These are phyloP conservation scores for Scaptomyza graminum DNA, from an alignment of 1,140 invertebrate genomes.

Conservation along the genomic window DNA sequence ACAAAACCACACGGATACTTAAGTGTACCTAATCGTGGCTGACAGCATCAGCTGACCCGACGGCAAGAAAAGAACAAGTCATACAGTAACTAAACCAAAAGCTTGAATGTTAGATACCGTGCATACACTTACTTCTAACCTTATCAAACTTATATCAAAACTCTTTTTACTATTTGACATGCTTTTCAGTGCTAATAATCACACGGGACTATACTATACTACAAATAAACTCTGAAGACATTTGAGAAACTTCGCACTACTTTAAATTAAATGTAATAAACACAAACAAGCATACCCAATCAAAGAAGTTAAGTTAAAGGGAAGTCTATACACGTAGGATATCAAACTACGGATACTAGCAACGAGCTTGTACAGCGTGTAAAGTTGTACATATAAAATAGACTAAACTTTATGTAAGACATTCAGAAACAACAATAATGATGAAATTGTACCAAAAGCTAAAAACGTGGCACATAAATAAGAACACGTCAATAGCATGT, in stretches of 20 bases:
- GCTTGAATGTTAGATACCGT: background rate
- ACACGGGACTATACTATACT: too few species aligned
- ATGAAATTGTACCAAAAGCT: slow-evolving; percentile 11
- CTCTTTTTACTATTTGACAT: too few species aligned
- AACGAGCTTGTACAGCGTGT: slow-evolving; percentile 61
- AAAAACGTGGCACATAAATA: slow-evolving; percentile 30
- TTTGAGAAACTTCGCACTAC: too few species aligned
- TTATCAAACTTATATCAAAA: too few species aligned
- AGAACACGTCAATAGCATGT: slow-evolving; percentile 9
- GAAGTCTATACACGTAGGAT: slow-evolving; percentile 16
- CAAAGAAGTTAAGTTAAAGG: background rate
- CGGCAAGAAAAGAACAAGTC: background rate
- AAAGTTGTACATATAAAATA: slow-evolving; percentile 49
- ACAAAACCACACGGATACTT: background rate
- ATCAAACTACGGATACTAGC: slow-evolving; percentile 27
- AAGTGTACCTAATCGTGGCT: slow-evolving; percentile 35
- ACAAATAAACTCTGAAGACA: too few species aligned
- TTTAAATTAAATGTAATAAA: too few species aligned
- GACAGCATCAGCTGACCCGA: slow-evolving; percentile 17
- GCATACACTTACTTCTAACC: background rate
- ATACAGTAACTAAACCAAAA: too few species aligned
- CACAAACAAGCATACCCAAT: background rate
- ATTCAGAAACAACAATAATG: slow-evolving; percentile 52
- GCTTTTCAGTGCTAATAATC: too few species aligned
- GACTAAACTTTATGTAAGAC: slow-evolving; percentile 47